Evolutionary conservation across 2,888 invertebrate genomes (phyloP), one percentile per base, ranked within the genome.

Genomic region (Ypsolopha scabrella): DNA sequence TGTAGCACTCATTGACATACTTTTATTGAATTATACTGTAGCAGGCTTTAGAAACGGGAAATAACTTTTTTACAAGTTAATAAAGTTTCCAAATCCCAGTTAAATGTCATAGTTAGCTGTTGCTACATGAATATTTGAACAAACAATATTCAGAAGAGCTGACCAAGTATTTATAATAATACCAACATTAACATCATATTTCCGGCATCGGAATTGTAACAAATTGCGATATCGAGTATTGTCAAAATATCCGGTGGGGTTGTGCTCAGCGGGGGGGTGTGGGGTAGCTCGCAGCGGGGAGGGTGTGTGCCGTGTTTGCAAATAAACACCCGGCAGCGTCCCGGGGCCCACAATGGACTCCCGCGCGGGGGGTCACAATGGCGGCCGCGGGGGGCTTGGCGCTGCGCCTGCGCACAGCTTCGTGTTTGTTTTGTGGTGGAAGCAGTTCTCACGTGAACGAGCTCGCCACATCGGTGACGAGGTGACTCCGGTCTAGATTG

Each of bases 311-410:
- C 68, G 65, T 82, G 82, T 85, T 83, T 85, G 82, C 85, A 85
- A 85, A 85, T 83, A 85, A 80, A 81, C 85, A 85, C 75, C 80
- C 78, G 82, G 79, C 79, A 60, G 68, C 60, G 60, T 58, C 73
- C 70, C 63, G 67, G 49, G 54, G 68, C 55, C 56, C 58, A 66
- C 62, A 67, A 71, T 62, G 55, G 58, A 9, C 39, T 33, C 14
- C 34, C 60, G 60, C 52, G 61, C 65, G 64, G 63, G 60, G 60
- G 58, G 54, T 60, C 60, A 81, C 77, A 82, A 82, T 78, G 60
- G 62, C 4, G 64, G 66, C 66, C 61, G 57, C 67, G 55, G 58
- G 60, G 53, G 66, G 56, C 62, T 58, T 63, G 57, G 60, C 58
- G 57, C 54, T 50, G 60, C 53, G 58, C 57, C 47, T 7, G 14